Evolutionary conservation across 2,888 invertebrate species (phyloP).

Genomic region (Diploptera punctata): DNA sequence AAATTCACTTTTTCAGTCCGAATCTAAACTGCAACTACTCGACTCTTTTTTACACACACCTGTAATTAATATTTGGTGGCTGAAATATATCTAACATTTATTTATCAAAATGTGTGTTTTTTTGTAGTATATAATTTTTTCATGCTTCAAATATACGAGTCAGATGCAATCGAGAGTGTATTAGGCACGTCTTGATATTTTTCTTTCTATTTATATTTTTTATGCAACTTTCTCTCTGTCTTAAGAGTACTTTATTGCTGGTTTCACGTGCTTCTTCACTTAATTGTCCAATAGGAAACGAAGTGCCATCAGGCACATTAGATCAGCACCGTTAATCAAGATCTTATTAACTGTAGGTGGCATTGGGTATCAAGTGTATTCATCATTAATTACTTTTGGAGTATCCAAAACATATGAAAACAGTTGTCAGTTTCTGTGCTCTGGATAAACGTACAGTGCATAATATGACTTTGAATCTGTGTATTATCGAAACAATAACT

Average conservation of each 20-base stretch:
- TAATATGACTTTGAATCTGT: no score
- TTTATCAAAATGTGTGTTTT: neutral
- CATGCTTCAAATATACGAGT: neutral
- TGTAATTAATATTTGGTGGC: neutral
- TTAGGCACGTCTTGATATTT: neutral
- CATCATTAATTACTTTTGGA: neutral
- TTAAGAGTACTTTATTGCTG: neutral
- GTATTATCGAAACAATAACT: no score
- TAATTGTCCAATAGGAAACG: no score
- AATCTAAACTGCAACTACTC: neutral
- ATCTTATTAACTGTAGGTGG: neutral
- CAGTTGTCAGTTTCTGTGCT: neutral
- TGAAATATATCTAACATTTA: neutral
- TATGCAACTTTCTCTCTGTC: neutral
- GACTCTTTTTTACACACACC: neutral
- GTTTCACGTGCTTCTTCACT: no score
- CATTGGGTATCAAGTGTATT: neutral
- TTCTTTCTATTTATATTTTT: neutral
- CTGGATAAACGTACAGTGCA: no score
- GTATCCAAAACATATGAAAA: neutral
- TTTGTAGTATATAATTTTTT: neutral
- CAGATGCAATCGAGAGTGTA: neutral
- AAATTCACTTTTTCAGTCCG: neutral
- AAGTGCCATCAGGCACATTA: no score
- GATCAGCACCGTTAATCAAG: neutral